Evolutionary conservation across 2,888 invertebrate species (phyloP).

Genomic region (Colletes collaris): DNA sequence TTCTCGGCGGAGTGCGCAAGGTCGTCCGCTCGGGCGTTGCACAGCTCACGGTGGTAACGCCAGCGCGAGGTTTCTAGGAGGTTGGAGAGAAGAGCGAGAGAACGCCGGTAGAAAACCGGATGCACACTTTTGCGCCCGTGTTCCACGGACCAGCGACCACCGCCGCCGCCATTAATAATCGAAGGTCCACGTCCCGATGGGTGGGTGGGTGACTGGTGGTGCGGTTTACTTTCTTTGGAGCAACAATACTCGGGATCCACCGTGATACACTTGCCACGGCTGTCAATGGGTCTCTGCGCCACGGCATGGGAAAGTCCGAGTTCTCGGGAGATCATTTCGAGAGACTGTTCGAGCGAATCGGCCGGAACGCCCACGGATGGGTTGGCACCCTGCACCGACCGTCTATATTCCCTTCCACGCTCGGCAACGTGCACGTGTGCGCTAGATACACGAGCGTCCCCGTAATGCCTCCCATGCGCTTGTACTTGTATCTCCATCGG

Average conservation of each 20-base stretch:
- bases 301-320: conserved; percentile 54
- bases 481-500: conserved; percentile 57
- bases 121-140: conserved; percentile 70
- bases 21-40: conserved; percentile 68
- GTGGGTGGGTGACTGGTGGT: conserved; percentile 37
- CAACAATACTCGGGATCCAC: conserved; percentile 54
- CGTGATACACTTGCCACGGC: conserved; percentile 56
- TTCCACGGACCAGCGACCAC: conserved; percentile 65
- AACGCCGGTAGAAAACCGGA: conserved; percentile 70
- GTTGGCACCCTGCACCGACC: conserved; percentile 50
- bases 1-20: conserved; percentile 66
- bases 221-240: conserved; percentile 69
- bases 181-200: conserved; percentile 53
- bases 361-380: conserved; percentile 57
- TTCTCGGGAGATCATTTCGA: conserved; percentile 46
- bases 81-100: conserved; percentile 44
- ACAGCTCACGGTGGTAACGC: conserved; percentile 60
- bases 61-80: conserved; percentile 68
- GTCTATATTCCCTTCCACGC: conserved; percentile 23
- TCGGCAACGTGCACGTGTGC: conserved; percentile 4
- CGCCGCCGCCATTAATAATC: conserved; percentile 75
- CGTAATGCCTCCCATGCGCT: conserved; percentile 29
- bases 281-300: conserved; percentile 52
- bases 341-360: conserved; percentile 60
- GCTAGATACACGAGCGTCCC: conserved; percentile 25